A percentile compares a stretch with the other conserved stretches of the same genome.
Evolutionary conservation across 2,113 vertebrate genomes (phyloP).

Genomic region (Nannospalax galili): DNA sequence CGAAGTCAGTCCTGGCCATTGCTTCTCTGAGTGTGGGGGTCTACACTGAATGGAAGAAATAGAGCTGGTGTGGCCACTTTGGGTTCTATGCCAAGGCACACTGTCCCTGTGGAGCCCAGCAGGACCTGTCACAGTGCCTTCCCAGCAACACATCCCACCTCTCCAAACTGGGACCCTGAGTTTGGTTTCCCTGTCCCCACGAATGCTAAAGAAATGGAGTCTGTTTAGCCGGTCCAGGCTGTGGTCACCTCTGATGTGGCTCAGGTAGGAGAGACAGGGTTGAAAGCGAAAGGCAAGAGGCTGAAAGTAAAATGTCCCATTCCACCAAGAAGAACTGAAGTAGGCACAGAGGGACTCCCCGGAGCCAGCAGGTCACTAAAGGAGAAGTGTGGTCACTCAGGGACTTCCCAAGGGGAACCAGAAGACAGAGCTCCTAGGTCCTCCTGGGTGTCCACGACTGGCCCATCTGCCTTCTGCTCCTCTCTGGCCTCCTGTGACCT

Average conservation of each 20-base stretch:
- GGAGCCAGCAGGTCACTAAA: slow-evolving; percentile 36
- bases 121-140: accelerated
- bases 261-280: background rate
- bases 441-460: background rate
- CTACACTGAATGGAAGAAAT: background rate
- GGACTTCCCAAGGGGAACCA: slow-evolving; percentile 77
- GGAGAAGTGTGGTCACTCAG: slow-evolving; percentile 65
- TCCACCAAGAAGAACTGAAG: slow-evolving; percentile 19
- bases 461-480: background rate
- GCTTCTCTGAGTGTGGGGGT: too few relatives aligned
- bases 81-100: background rate
- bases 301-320: background rate
- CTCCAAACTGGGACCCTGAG: background rate
- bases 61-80: background rate
- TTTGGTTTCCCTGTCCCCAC: background rate
- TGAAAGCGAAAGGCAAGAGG: slow-evolving; percentile 53
- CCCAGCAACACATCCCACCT: background rate
- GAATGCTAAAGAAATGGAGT: background rate
- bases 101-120: background rate
- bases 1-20: accelerated
- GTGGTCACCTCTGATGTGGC: accelerated
- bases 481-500: background rate
- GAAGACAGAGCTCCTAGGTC: background rate
- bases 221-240: background rate
- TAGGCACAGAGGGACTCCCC: slow-evolving; percentile 69